phyloP scores from a whole-genome alignment of 1,140 invertebrate species.

The Lordiphosa clarofinis region DNA sequence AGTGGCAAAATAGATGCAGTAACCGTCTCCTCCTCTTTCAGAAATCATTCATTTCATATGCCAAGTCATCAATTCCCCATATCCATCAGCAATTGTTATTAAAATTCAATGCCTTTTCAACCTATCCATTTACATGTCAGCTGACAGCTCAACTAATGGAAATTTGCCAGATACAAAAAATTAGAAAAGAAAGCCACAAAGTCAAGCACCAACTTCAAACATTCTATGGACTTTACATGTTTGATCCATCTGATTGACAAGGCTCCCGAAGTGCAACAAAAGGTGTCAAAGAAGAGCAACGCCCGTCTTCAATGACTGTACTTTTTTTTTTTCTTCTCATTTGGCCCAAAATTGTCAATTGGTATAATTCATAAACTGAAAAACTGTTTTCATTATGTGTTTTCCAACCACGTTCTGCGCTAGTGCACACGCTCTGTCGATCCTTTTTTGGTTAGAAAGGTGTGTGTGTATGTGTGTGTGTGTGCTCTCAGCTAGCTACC shows the following conservation, averaged over 20 bases:
- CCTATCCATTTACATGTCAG: constrained; percentile 24
- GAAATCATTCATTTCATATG: too few species aligned
- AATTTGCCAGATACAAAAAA: constrained; percentile 19
- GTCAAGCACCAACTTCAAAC: constrained; percentile 13
- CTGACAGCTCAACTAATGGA: constrained; percentile 43
- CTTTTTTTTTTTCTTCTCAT: constrained; percentile 41
- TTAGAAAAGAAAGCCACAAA: neutral
- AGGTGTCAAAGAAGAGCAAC: constrained; percentile 27
- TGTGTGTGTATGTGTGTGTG: constrained; percentile 17
- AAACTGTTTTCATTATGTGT: constrained; percentile 39
- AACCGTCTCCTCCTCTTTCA: too few species aligned
- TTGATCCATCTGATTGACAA: constrained; percentile 45
- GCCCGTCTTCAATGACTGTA: constrained; percentile 57
- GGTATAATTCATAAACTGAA: constrained; percentile 58
- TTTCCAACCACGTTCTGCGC: constrained; percentile 71
- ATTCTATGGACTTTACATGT: constrained; percentile 7
- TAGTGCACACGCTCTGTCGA: constrained; percentile 47
- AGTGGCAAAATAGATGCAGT: too few species aligned
- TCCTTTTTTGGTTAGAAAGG: constrained; percentile 32
- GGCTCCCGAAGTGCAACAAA: constrained; percentile 42
- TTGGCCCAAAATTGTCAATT: constrained; percentile 66
- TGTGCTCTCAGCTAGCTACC: constrained; percentile 40
- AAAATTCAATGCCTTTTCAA: constrained; percentile 9
- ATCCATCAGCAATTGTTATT: constrained; percentile 7
- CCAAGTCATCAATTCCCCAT: too few species aligned